phyloP scores from a whole-genome alignment of 2,797 vertebrate genomes.

The Apogon talboti region DNA sequence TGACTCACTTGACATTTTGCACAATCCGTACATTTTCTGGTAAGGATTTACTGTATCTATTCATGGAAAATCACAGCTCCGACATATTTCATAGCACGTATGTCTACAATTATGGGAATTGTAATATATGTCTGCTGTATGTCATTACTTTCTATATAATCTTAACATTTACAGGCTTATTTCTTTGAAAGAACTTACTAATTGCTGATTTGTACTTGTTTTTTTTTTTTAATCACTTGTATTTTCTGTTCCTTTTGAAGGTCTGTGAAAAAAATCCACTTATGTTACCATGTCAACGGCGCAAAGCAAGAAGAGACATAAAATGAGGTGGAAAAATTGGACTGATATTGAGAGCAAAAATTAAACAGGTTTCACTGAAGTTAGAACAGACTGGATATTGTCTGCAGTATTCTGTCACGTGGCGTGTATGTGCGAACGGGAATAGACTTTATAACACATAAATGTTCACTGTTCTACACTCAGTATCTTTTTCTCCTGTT shows the following conservation, averaged over 20 bases:
- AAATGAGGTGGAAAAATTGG: not conserved
- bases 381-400: not conserved
- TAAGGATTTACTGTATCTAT: not conserved
- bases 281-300: slow-evolving; percentile 36
- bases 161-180: no score
- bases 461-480: slow-evolving; percentile 2
- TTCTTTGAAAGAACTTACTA: not conserved
- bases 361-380: not conserved
- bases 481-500: slow-evolving; percentile 12
- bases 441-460: no score
- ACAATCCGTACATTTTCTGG: not conserved
- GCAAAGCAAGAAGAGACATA: slow-evolving; percentile 18
- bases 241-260: not conserved
- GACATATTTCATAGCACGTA: not conserved
- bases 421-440: not conserved
- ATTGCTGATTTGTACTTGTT: not conserved
- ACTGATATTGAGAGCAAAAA: not conserved
- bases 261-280: slow-evolving; percentile 1
- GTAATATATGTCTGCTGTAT: no score
- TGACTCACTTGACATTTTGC: slow-evolving; percentile 6
- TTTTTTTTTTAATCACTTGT: not conserved
- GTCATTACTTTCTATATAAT: no score
- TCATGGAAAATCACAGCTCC: not conserved
- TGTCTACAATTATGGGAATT: not conserved
- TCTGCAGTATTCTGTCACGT: not conserved